Conservation (phyloP, 2,888 invertebrate genomes). For the Caenorhabditis zanzibari region DNA sequence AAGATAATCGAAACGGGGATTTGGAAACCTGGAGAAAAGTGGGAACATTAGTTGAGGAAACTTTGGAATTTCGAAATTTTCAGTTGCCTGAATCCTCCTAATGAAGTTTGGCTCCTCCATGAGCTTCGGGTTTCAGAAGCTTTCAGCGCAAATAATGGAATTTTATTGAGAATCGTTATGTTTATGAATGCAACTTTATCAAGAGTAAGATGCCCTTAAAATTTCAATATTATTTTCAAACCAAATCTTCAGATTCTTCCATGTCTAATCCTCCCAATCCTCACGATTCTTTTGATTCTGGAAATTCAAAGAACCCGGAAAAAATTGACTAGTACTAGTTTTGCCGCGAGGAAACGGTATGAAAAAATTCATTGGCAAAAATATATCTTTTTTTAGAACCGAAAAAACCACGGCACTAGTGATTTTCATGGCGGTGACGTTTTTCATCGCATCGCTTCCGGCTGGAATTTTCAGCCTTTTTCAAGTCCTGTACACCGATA, state of each 20-base stretch:
- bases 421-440: slow-evolving; percentile 17
- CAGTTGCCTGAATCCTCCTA: background rate
- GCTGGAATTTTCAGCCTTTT: slow-evolving; percentile 9
- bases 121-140: background rate
- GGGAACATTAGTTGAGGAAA: no score
- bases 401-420: slow-evolving; percentile 32
- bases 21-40: background rate
- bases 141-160: background rate
- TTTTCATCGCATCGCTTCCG: slow-evolving; percentile 38
- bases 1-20: background rate
- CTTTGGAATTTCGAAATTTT: no score
- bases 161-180: background rate
- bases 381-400: slow-evolving; percentile 26
- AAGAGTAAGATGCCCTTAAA: background rate
- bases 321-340: background rate
- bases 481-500: slow-evolving; percentile 13
- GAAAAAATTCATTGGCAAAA: no score
- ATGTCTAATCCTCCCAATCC: slow-evolving; percentile 17
- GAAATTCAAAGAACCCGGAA: slow-evolving; percentile 7
- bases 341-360: background rate
- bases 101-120: background rate
- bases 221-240: background rate
- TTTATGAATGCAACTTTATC: slow-evolving; percentile 9
- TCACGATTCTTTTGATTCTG: slow-evolving; percentile 17
- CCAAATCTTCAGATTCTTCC: slow-evolving; percentile 29